Percentiles rank a stretch among this genome's conserved stretches.
phyloP scores from a whole-genome alignment of 2,113 vertebrate genomes.

The Cryptomyrus ogoouensis region DNA sequence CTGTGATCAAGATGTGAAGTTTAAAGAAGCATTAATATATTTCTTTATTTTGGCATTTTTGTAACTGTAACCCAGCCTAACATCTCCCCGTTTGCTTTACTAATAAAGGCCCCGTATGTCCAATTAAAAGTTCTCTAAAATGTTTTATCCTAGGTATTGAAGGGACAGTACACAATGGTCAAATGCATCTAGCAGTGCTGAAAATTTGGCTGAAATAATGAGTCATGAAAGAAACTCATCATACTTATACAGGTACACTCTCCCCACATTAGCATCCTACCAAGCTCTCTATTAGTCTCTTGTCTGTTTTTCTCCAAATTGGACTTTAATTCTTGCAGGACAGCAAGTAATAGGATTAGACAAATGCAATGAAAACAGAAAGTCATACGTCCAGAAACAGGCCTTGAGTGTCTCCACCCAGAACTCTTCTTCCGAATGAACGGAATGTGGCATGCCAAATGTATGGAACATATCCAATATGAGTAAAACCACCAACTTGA shows the following conservation, averaged over 20 bases:
- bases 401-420: not conserved
- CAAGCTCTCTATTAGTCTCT: conserved; percentile 39
- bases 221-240: not conserved
- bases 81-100: not conserved
- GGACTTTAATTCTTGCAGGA: conserved; percentile 36
- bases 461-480: not conserved
- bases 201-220: not conserved
- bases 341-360: conserved; percentile 13
- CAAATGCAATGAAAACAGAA: conserved; percentile 8
- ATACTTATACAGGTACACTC: not conserved
- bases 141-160: not conserved
- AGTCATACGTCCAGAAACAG: not conserved
- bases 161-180: not conserved
- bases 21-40: not conserved
- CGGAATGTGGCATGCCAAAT: not conserved
- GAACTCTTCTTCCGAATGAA: not conserved
- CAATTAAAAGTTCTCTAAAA: not conserved
- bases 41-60: not conserved
- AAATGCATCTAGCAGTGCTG: not conserved
- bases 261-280: conserved; percentile 26
- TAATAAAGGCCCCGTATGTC: not conserved
- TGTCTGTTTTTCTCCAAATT: conserved; percentile 41
- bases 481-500: not conserved
- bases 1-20: not conserved
- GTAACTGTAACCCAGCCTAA: not conserved